Percentiles rank a stretch among this genome's conserved stretches.
Conservation (phyloP, 1,140 invertebrate species). For the Drosophila setifemur region DNA sequence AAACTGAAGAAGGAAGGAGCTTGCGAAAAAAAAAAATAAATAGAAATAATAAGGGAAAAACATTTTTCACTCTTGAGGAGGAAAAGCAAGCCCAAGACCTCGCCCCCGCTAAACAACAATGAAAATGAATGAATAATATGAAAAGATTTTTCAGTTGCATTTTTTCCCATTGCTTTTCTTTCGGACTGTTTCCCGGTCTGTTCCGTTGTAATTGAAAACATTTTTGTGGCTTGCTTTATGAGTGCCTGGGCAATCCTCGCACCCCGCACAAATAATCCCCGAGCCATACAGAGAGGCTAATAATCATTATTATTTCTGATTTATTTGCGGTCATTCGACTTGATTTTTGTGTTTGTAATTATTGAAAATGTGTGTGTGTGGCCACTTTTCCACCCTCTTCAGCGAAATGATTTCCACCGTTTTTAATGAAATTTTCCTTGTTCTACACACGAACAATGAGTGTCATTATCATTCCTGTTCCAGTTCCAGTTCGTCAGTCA, state of each 20-base stretch:
- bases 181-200: not conserved
- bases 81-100: slow-evolving; percentile 12
- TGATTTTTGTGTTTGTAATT: slow-evolving; percentile 44
- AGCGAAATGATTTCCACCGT: slow-evolving; percentile 22
- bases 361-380: slow-evolving; percentile 41
- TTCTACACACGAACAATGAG: slow-evolving; percentile 44
- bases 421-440: slow-evolving; percentile 46
- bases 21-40: slow-evolving; percentile 21
- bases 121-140: slow-evolving; percentile 69
- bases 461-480: slow-evolving; percentile 53
- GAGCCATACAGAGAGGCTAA: slow-evolving; percentile 7
- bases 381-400: slow-evolving; percentile 4
- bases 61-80: slow-evolving; percentile 52
- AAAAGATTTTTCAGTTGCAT: slow-evolving; percentile 55
- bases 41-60: slow-evolving; percentile 31
- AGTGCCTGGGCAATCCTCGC: not conserved
- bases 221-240: slow-evolving; percentile 20
- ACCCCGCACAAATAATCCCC: not conserved
- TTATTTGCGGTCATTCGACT: slow-evolving; percentile 38
- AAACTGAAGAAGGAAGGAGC: slow-evolving; percentile 7
- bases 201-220: slow-evolving; percentile 53
- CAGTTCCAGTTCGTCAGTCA: slow-evolving; percentile 33
- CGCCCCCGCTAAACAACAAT: slow-evolving; percentile 46
- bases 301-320: slow-evolving; percentile 48
- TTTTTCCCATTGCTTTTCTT: slow-evolving; percentile 28